Evolutionary conservation across 1,140 invertebrate genomes (phyloP).

Genomic region (Phenacoccus solenopsis): DNA sequence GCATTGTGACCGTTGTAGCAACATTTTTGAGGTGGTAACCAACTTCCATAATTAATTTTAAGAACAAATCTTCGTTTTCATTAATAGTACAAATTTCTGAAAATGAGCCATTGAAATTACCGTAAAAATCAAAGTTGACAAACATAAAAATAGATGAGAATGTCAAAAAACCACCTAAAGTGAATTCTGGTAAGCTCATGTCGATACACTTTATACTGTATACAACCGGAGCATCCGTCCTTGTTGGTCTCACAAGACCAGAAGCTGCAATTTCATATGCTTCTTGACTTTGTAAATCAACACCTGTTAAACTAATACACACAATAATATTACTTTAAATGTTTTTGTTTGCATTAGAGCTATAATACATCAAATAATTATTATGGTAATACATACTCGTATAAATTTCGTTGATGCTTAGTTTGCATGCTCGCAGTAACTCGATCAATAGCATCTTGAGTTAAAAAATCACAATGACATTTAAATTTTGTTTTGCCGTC

Average conservation of each 20-base stretch:
- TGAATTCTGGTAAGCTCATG: conserved; percentile 71
- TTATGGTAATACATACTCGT: conserved; percentile 47
- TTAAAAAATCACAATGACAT: conserved; percentile 56
- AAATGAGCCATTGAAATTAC: conserved; percentile 27
- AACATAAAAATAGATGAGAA: neutral
- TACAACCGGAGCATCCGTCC: conserved; percentile 56
- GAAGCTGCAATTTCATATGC: conserved; percentile 74
- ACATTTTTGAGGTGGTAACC: conserved; percentile 60
- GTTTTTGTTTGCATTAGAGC: neutral
- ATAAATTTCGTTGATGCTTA: conserved; percentile 69
- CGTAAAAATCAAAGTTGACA: neutral
- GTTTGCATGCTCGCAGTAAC: conserved; percentile 63
- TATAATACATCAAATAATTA: neutral
- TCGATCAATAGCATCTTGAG: conserved; percentile 47
- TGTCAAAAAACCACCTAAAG: conserved; percentile 46
- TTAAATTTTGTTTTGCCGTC: conserved; percentile 53
- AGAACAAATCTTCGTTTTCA: conserved; percentile 62
- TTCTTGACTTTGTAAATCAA: conserved; percentile 68
- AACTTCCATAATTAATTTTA: conserved; percentile 59
- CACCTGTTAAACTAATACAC: conserved; percentile 48
- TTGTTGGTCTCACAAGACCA: conserved; percentile 60
- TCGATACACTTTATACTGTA: conserved; percentile 77
- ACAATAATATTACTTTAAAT: conserved; percentile 6
- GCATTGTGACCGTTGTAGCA: conserved; percentile 65
- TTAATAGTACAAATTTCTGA: conserved; percentile 74